Conservation (phyloP, 2,888 invertebrate genomes). For the Troides oblongomaculatus region DNA sequence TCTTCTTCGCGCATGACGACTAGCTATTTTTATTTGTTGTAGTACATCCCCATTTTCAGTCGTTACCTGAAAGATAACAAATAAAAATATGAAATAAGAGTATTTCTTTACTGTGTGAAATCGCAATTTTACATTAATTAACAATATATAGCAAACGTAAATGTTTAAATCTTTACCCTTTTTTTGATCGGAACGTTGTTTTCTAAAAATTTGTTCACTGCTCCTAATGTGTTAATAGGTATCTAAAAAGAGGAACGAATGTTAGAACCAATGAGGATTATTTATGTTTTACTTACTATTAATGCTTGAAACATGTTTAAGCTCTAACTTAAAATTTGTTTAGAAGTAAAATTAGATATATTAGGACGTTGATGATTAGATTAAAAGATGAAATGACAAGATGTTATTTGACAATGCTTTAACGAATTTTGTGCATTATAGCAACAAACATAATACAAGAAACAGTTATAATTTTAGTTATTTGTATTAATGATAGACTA, state of each 20-base stretch:
- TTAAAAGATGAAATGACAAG: not conserved
- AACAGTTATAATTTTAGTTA: not conserved
- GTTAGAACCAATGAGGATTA: not conserved
- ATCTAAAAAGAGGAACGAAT: slow-evolving; percentile 70
- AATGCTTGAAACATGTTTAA: not conserved
- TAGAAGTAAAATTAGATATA: not conserved
- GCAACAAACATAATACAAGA: too few species aligned
- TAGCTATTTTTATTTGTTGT: slow-evolving; percentile 3
- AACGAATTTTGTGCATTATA: not conserved
- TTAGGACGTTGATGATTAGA: too few species aligned
- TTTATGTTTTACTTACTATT: not conserved
- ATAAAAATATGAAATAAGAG: too few species aligned
- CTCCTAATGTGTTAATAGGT: slow-evolving; percentile 83
- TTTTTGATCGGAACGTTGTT: slow-evolving; percentile 69
- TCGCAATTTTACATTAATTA: not conserved
- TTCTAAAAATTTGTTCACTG: slow-evolving; percentile 82
- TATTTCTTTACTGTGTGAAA: too few species aligned
- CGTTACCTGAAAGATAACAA: slow-evolving; percentile 8
- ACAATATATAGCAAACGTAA: not conserved
- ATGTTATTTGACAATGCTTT: not conserved
- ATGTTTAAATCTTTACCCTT: slow-evolving; percentile 37
- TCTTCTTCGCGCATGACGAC: slow-evolving; percentile 22
- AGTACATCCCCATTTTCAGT: slow-evolving; percentile 10
- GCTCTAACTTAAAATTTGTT: not conserved
- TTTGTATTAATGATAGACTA: not conserved